phyloP scores from a whole-genome alignment of 2,888 invertebrate genomes.

The Xylota segnis region DNA sequence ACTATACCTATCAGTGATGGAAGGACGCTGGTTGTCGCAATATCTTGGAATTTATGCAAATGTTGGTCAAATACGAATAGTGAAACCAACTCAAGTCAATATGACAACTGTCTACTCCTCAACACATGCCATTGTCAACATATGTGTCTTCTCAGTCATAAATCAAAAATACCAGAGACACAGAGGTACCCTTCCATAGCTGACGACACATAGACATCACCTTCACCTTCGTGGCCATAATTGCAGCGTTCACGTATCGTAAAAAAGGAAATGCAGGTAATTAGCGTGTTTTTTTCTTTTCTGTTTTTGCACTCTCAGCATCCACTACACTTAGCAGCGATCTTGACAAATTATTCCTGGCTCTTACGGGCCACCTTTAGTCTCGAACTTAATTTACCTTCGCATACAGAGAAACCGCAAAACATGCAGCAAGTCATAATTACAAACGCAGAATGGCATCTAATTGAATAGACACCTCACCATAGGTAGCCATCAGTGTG shows the following conservation, averaged over 20 bases:
- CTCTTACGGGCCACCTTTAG: conserved; percentile 18
- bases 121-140: conserved; percentile 23
- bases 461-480: conserved; percentile 75
- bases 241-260: background rate
- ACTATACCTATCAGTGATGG: background rate
- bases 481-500: conserved; percentile 65
- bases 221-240: conserved; percentile 25
- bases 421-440: conserved; percentile 71
- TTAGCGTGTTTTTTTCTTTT: conserved; percentile 37
- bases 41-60: background rate
- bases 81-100: background rate
- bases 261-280: conserved; percentile 59
- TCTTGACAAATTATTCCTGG: conserved; percentile 65
- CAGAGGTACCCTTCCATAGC: background rate
- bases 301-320: conserved; percentile 23
- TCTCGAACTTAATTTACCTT: conserved; percentile 51
- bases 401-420: conserved; percentile 35
- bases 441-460: conserved; percentile 66
- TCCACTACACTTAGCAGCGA: conserved; percentile 30
- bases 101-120: background rate
- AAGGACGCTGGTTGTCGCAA: background rate
- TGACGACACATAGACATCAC: conserved; percentile 24
- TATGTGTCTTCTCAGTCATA: too few species aligned
- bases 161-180: conserved; percentile 54
- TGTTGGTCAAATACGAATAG: background rate